A percentile compares a stretch with the other conserved stretches of the same genome.
Evolutionary conservation across 2,888 invertebrate species (phyloP).

Genomic region (Timandra comae): DNA sequence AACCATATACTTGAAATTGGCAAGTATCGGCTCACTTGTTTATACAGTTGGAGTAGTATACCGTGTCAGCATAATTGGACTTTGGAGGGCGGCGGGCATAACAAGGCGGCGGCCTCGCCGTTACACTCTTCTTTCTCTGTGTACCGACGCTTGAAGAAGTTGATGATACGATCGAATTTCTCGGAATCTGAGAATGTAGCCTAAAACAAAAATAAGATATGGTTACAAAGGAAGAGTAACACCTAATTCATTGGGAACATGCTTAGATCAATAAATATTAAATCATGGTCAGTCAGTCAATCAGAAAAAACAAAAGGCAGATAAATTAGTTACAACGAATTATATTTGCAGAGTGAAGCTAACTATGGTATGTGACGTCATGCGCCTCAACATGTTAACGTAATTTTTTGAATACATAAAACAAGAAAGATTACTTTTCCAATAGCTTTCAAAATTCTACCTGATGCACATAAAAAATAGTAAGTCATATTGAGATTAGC

Average conservation of each 20-base stretch:
- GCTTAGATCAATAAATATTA: too few relatives aligned
- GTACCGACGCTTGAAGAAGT: slow-evolving; percentile 39
- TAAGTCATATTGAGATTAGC: not conserved
- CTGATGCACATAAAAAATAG: not conserved
- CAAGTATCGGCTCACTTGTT: not conserved
- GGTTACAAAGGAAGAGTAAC: too few relatives aligned
- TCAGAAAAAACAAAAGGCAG: too few relatives aligned
- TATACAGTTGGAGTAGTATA: not conserved
- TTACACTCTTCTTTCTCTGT: slow-evolving; percentile 33
- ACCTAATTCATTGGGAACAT: too few relatives aligned
- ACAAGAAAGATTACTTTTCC: not conserved
- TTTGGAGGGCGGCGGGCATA: slow-evolving; percentile 34
- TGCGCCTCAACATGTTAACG: too few relatives aligned
- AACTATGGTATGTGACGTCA: too few relatives aligned
- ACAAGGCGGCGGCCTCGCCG: slow-evolving; percentile 40
- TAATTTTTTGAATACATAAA: too few relatives aligned
- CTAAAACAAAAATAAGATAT: too few relatives aligned
- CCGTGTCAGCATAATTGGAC: slow-evolving; percentile 30
- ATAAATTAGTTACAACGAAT: too few relatives aligned
- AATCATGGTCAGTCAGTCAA: too few relatives aligned
- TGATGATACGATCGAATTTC: slow-evolving; percentile 37
- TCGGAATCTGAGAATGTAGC: slow-evolving; percentile 55
- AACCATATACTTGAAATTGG: not conserved
- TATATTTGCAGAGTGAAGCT: too few relatives aligned
- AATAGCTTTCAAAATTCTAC: not conserved